Evolutionary conservation across 2,113 vertebrate genomes (phyloP), one percentile per base, ranked within the genome.

Genomic region (Podarcis muralis): DNA sequence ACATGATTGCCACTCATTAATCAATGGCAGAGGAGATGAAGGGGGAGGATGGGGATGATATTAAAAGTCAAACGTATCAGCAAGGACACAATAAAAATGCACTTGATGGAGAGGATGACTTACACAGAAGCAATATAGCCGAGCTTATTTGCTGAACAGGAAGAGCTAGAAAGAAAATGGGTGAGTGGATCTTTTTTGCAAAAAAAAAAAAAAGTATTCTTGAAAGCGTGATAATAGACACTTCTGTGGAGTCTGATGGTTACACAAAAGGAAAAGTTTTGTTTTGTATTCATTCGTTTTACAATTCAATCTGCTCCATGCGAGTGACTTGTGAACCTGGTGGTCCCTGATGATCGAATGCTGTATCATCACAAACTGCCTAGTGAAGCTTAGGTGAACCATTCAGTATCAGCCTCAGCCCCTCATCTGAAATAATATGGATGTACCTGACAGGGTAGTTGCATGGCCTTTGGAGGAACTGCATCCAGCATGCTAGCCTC

Each of bases 41-140:
- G 48, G 79, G 0, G 32, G 32, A 91, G 53, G 16, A 62, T 6
- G 74, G 79, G 22, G 66, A 86, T 53, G 6, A 6, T 66, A 76
- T 71, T 87, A 86, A 88, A 92, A 92, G 27, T 0, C 40, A 23
- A 7, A 92, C 71, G 13, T 88, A 2, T 82, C n/a, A 37, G 6
- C 37, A 89, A 89, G 89, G 57, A 76, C 35, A 30, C 1, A 13
- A 81, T 69, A 81, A 6, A 62, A 13, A 1, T 1, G 0, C 62
- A 82, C 23, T 78, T 74, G 6, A 43, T 1, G 4, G 1, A 53
- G 85, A 80, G 2, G 92, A 32, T 85, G 87, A 32, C 9, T 88
- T 90, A 1, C 23, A 89, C 76, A 76, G 75, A 1, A 82, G 18
- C 0, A 82, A 32, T 87, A 57, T 20, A 0, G 0, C 81, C 81